Percentiles rank a stretch among this genome's conserved stretches.
phyloP scores from a whole-genome alignment of 2,797 vertebrate species.

The Malacoctenus gilli region DNA sequence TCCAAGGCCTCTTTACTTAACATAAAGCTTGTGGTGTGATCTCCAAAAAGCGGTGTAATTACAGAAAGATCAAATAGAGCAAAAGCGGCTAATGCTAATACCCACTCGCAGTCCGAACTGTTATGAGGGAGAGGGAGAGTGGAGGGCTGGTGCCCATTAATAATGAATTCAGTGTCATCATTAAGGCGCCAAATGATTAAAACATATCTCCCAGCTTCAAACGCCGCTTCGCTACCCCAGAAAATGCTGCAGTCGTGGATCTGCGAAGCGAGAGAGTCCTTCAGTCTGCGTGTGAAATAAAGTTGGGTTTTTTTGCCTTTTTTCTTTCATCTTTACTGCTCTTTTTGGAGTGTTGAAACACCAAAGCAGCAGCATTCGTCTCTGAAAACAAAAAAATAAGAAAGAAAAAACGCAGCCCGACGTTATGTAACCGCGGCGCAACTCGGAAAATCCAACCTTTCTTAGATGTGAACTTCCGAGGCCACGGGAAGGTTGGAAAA shows the following conservation, averaged over 20 bases:
- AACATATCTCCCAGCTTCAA: constrained; percentile 89
- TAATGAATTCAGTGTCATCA: constrained; percentile 93
- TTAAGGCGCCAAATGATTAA: constrained; percentile 90
- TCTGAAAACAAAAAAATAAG: constrained; percentile 28
- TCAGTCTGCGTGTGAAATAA: constrained; percentile 70
- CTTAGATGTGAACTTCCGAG: constrained; percentile 16
- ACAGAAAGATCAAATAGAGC: constrained; percentile 86
- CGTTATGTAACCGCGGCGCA: constrained; percentile 34
- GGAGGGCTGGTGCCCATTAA: constrained; percentile 83
- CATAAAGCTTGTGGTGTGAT: constrained; percentile 75
- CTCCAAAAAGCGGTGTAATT: constrained; percentile 82
- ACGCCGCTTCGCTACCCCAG: constrained; percentile 67
- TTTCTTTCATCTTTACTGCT: constrained; percentile 54
- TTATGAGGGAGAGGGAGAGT: constrained; percentile 67
- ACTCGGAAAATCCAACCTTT: constrained; percentile 13
- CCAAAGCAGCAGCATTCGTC: constrained; percentile 43
- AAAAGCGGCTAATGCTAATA: constrained; percentile 81
- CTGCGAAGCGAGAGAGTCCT: constrained; percentile 60
- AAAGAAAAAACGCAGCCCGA: constrained; percentile 1
- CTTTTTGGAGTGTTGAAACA: constrained; percentile 45
- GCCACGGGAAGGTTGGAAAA: constrained; percentile 2
- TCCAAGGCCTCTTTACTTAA: constrained; percentile 71
- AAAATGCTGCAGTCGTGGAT: constrained; percentile 70
- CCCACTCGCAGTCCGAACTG: constrained; percentile 56
- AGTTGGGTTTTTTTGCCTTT: constrained; percentile 62